Evolutionary conservation across 1,140 invertebrate genomes (phyloP).

Genomic region (Drosophila tani): DNA sequence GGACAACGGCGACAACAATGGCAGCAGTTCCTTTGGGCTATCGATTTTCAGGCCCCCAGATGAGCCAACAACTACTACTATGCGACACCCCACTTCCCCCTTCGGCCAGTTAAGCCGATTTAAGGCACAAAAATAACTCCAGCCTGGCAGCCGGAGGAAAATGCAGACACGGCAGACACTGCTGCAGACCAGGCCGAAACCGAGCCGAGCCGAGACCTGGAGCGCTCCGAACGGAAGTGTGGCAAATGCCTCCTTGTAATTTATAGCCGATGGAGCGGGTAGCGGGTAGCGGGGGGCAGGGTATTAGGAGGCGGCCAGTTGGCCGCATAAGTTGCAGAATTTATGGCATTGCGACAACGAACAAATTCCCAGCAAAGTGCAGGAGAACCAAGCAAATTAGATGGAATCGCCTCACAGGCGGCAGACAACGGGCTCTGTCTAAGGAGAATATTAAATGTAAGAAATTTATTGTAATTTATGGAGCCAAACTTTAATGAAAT

Average conservation of each 20-base stretch:
- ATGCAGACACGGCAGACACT: slow-evolving; percentile 54
- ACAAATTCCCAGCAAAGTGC: slow-evolving; percentile 58
- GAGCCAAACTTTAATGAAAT: slow-evolving; percentile 49
- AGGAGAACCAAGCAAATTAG: slow-evolving; percentile 58
- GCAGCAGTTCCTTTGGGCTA: slow-evolving; percentile 35
- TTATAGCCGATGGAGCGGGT: slow-evolving; percentile 54
- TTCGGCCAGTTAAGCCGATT: slow-evolving; percentile 65
- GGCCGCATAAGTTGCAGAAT: slow-evolving; percentile 77
- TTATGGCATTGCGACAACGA: slow-evolving; percentile 76
- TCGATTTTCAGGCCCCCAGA: slow-evolving; percentile 65
- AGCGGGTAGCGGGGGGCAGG: background rate
- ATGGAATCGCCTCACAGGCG: slow-evolving; percentile 34
- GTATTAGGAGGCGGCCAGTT: slow-evolving; percentile 36
- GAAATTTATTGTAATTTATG: slow-evolving; percentile 48
- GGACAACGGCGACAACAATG: slow-evolving; percentile 67
- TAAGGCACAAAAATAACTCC: slow-evolving; percentile 75
- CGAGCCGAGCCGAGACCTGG: slow-evolving; percentile 11
- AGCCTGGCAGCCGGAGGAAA: slow-evolving; percentile 40
- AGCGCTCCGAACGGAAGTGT: slow-evolving; percentile 65
- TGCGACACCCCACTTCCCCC: background rate
- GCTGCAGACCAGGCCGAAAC: slow-evolving; percentile 44
- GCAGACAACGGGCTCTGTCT: slow-evolving; percentile 3
- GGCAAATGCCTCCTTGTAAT: slow-evolving; percentile 79
- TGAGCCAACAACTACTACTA: slow-evolving; percentile 37
- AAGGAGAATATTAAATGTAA: slow-evolving; percentile 40